These are phyloP conservation scores for Pheosia gnoma DNA, from an alignment of 2,888 invertebrate species.

Conservation along the genomic window DNA sequence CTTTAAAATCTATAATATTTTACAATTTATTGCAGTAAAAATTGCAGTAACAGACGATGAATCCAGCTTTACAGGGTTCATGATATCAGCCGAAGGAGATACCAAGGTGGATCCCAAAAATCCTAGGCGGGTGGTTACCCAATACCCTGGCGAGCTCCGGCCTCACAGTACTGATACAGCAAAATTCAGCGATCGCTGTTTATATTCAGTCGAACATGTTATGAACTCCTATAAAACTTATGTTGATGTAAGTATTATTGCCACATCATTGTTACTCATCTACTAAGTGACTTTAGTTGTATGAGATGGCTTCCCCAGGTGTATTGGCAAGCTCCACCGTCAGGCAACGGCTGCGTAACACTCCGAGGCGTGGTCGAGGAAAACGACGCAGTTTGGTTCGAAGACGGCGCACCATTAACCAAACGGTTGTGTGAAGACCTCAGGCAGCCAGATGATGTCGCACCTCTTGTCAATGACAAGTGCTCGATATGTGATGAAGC, in stretches of 20 bases:
- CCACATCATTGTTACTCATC: too few species aligned
- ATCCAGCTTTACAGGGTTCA: slow-evolving; percentile 67
- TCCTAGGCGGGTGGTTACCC: slow-evolving; percentile 54
- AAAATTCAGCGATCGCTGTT: slow-evolving; percentile 70
- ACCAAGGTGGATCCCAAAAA: slow-evolving; percentile 64
- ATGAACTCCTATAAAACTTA: slow-evolving; percentile 57
- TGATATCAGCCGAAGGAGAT: slow-evolving; percentile 76
- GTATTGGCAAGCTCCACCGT: slow-evolving; percentile 73
- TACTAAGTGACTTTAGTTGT: too few species aligned
- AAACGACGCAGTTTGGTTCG: slow-evolving; percentile 70
- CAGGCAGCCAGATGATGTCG: slow-evolving; percentile 71
- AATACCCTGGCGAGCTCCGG: slow-evolving; percentile 65
- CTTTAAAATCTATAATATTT: neutral
- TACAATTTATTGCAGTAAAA: slow-evolving; percentile 49
- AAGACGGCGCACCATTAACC: slow-evolving; percentile 68
- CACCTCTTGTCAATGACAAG: slow-evolving; percentile 65
- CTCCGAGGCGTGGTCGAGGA: slow-evolving; percentile 74
- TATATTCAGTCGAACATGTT: slow-evolving; percentile 70
- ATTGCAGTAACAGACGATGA: slow-evolving; percentile 61
- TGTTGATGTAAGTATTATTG: slow-evolving; percentile 54
- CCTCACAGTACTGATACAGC: slow-evolving; percentile 54
- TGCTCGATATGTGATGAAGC: slow-evolving; percentile 74
- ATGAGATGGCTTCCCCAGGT: slow-evolving; percentile 46
- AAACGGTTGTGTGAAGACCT: slow-evolving; percentile 68
- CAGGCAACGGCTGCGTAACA: slow-evolving; percentile 71